Evolutionary conservation across 2,888 invertebrate genomes (phyloP), one percentile per base, ranked within the genome.

Genomic region (Thecocarcelia acutangulata): DNA sequence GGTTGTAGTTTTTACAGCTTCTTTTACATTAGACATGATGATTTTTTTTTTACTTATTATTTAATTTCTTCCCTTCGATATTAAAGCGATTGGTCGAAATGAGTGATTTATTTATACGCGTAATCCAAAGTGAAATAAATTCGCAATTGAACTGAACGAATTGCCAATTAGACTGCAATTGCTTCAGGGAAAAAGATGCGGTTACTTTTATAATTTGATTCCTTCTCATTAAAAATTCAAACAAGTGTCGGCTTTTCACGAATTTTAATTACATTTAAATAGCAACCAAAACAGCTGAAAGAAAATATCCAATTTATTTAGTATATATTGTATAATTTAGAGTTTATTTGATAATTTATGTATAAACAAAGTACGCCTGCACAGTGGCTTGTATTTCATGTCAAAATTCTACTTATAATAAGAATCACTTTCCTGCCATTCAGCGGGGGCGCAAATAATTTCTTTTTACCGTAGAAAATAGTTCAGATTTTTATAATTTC

Each of bases 121-220:
- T 79, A 79, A 72, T 79, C 76, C 76, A 75, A 78, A 59, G 54
- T 56, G 19, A 50, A 61, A 80, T 33, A n/a, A 54, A 69, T 48
- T 61, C 12, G 40, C 66, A 61, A 54, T 68, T 85, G 83, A 44
- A 61, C 37, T 84, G 75, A 86, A 83, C 86, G 87, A 89, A 89
- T 87, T 89, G 88, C 86, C 83, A 85, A 85, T 84, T 86, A 85
- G 84, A 85, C 76, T 85, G 87, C 89, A 89, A 90, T 88, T 90
- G 86, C 72, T 83, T 83, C 13, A 56, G 11, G 74, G n/a, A 83
- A 64, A 83, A 85, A 80, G 78, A 58, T 59, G 33, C 24, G 15
- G 54, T 66, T 74, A 80, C 85, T 86, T 87, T 86, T 87, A 87
- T 87, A 86, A 86, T 84, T 70, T 85, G 69, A 9, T 12, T 56